Evolutionary conservation across 2,888 invertebrate species (phyloP).

Genomic region (Tillus elongatus): DNA sequence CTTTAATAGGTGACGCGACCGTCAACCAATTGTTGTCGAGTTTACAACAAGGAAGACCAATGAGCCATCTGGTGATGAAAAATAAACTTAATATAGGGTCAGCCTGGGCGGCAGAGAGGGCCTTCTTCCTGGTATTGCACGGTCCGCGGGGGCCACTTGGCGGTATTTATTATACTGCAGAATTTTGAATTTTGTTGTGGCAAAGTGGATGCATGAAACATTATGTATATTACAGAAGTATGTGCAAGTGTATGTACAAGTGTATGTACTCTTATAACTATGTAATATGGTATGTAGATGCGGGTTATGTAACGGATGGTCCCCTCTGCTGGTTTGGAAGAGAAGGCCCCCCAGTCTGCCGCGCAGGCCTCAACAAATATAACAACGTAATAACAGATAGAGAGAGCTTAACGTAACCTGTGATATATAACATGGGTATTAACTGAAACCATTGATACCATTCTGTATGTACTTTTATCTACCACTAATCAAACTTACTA

Average conservation of each 20-base stretch:
- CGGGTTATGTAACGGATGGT: no score
- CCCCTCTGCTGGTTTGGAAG: no score
- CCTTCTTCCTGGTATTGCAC: slow-evolving; percentile 30
- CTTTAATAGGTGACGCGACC: slow-evolving; percentile 27
- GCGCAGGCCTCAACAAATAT: not conserved
- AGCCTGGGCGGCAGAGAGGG: slow-evolving; percentile 15
- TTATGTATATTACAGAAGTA: no score
- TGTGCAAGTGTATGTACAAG: no score
- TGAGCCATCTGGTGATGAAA: slow-evolving; percentile 41
- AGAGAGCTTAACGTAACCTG: slow-evolving; percentile 43
- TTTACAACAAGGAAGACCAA: slow-evolving; percentile 41
- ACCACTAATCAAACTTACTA: slow-evolving; percentile 46
- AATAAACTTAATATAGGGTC: slow-evolving; percentile 39
- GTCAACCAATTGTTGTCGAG: slow-evolving; percentile 41
- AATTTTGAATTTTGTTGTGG: slow-evolving; percentile 18
- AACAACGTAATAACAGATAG: slow-evolving; percentile 41
- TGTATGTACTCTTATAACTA: no score
- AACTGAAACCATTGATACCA: slow-evolving; percentile 46
- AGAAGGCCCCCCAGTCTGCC: no score
- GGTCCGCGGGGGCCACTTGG: slow-evolving; percentile 26
- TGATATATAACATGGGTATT: slow-evolving; percentile 39
- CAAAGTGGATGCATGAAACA: no score
- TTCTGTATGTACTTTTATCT: slow-evolving; percentile 43
- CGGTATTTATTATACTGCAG: slow-evolving; percentile 13
- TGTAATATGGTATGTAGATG: no score